Evolutionary conservation across 2,797 vertebrate species (phyloP).

Genomic region (Tenualosa thibaudeaui): DNA sequence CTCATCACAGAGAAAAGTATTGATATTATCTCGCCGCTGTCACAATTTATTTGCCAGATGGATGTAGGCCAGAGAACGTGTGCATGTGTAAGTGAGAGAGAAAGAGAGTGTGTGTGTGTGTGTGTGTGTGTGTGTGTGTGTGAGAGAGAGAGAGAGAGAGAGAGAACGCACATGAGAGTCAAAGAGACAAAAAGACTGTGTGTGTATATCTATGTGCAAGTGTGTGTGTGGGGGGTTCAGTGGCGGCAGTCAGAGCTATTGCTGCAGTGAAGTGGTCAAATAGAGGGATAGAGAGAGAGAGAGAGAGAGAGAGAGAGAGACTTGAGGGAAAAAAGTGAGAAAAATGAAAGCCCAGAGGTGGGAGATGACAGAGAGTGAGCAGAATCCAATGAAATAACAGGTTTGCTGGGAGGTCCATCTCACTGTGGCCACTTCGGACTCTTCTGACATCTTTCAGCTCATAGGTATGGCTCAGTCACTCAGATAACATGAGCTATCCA

Average conservation of each 20-base stretch:
- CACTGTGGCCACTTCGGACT: background rate
- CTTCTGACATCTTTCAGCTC: background rate
- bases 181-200: background rate
- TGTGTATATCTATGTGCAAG: background rate
- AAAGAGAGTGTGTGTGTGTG: background rate
- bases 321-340: background rate
- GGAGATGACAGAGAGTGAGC: conserved; percentile 48
- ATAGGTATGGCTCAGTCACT: background rate
- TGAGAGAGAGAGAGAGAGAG: conserved; percentile 27
- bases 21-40: conserved; percentile 89
- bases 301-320: background rate
- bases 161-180: background rate
- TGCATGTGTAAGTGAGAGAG: background rate
- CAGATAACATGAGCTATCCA: background rate
- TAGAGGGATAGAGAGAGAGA: background rate
- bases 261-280: conserved; percentile 43
- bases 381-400: conserved; percentile 40
- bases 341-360: conserved; percentile 38
- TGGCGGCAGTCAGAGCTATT: conserved; percentile 14
- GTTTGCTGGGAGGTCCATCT: conserved; percentile 8
- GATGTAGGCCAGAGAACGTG: conserved; percentile 61
- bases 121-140: too few species aligned
- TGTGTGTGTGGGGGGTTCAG: background rate
- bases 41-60: conserved; percentile 85
- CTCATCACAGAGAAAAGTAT: conserved; percentile 88